Evolutionary conservation across 2,888 invertebrate species (phyloP), one percentile per base, ranked within the genome.

Genomic region (Suillia variegata): DNA sequence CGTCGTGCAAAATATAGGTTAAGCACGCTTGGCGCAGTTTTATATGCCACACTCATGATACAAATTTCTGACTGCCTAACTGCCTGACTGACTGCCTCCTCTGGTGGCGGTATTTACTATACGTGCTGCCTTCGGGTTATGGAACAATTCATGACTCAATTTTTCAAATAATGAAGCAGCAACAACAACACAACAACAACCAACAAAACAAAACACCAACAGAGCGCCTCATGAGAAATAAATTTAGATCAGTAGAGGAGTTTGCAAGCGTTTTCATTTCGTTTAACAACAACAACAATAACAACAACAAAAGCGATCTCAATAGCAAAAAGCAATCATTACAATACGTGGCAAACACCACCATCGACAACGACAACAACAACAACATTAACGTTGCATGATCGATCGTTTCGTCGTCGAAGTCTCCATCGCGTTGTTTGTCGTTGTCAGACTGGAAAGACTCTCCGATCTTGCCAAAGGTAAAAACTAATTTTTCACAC

Each of bases 111-210:
- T 31, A 12, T 31, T 31, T 31, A 31, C 31, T 38, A 10, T 54
- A 22, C 31, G 52, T 55, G 33, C 62, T 64, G 70, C 64, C 71
- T 71, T 51, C 64, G 56, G 71, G 74, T 71, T 71, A 63, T 71
- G 71, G 71, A 68, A 62, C 71, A 74, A 63, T 62, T 70, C 73
- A 71, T 63, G 70, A 45, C 60, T 63, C 63, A 65, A 74, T 65
- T 59, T 13, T 38, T 38, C 38, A 4, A n/a, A n/a, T n/a, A 38
- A 38, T 13, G n/a, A 31, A 8, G n/a, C 8, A 38, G 38, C 38
- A 6, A 38, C 8, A 8, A 38, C 38, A 38, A 13, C 8, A 13
- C 12, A n/a, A 38, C 38, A 38, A 5, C 4, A 13, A n/a, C 38
- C 20, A 20, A 6, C 45, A 45, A 17, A 8, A 38, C 13, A 8